Evolutionary conservation across 2,797 vertebrate genomes (phyloP).

Genomic region (Gephyroberyx darwinii): DNA sequence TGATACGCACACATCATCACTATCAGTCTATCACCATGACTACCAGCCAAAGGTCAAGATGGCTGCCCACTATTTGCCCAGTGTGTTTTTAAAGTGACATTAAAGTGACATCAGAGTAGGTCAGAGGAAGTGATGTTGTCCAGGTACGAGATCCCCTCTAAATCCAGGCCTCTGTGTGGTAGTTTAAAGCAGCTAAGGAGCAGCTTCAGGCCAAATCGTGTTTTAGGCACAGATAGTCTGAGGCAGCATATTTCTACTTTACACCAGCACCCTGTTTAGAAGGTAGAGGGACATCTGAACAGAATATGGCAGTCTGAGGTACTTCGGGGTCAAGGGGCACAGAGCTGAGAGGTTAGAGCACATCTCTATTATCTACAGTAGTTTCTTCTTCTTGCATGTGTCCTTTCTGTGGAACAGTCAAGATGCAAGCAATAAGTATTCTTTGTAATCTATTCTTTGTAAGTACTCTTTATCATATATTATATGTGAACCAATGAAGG

Average conservation of each 20-base stretch:
- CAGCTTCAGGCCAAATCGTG: constrained; percentile 71
- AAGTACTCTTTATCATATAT: constrained; percentile 44
- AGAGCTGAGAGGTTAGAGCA: constrained; percentile 39
- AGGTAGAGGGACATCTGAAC: constrained; percentile 55
- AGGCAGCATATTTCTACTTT: constrained; percentile 70
- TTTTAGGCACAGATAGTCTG: constrained; percentile 78
- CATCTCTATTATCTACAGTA: constrained; percentile 29
- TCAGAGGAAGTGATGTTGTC: constrained; percentile 51
- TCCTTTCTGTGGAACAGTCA: constrained; percentile 53
- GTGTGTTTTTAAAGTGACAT: constrained; percentile 39
- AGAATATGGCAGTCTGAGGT: constrained; percentile 74
- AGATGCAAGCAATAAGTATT: constrained; percentile 65
- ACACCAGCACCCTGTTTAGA: constrained; percentile 57
- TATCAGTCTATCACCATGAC: constrained; percentile 36
- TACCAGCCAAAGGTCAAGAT: constrained; percentile 25
- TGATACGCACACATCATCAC: constrained; percentile 36
- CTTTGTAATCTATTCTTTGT: constrained; percentile 29
- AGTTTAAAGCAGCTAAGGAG: constrained; percentile 49
- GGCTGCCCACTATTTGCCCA: constrained; percentile 30
- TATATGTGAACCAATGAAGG: constrained; percentile 58
- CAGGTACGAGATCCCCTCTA: constrained; percentile 39
- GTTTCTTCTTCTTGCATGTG: constrained; percentile 17
- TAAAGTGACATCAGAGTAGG: constrained; percentile 69
- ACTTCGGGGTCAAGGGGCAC: constrained; percentile 54
- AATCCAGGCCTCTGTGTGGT: constrained; percentile 66